Base-by-base conservation (phyloP, 2,113 vertebrate genomes). In the Melanerpes aurifrons region DNA sequence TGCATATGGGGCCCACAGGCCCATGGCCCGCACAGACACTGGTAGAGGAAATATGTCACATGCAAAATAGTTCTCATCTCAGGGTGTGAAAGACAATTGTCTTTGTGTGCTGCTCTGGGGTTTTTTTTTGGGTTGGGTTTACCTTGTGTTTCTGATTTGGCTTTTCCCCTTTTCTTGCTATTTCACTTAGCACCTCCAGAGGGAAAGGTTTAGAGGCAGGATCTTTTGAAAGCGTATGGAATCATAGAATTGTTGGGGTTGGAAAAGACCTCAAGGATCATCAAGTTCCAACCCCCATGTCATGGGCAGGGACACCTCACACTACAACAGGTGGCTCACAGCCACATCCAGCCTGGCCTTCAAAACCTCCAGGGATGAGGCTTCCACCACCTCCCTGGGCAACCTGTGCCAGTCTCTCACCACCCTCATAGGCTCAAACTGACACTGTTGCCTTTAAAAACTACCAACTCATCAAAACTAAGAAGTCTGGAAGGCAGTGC, bases 1-100 rank as follows among this genome's bases (percentile, higher is more conserved):
- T 90, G 59, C 91, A 96, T 94, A 93, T 97, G 89, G 72, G 92
- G 56, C 95, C 92, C 37, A 1, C 94, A 91, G 90, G 93, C 89
- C 94, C 92, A 91, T 92, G 92, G 86, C 91, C 89, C 95, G 87
- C 86, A 73, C 40, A 91, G 91, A 61, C 68, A 82, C 81, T 94
- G 95, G 88, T 80, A 75, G 63, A 87, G 58, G 89, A 92, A 89
- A 90, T 72, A 89, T 90, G 82, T 93, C 86, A 81, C 58, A 71
- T 92, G 64, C 48, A 71, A 86, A 94, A 92, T 82, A 70, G 37
- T 77, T 94, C 75, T 92, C 25, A 57, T 96, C 72, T 57, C 86
- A 77, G 79, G 82, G 91, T 86, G n/a, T 48, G 70, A 90, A 54
- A 54, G 26, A 90, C 79, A 50, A 29, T 93, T 81, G 73, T 67